phyloP scores from a whole-genome alignment of 2,113 vertebrate species.

The Hemiprocne comata region DNA sequence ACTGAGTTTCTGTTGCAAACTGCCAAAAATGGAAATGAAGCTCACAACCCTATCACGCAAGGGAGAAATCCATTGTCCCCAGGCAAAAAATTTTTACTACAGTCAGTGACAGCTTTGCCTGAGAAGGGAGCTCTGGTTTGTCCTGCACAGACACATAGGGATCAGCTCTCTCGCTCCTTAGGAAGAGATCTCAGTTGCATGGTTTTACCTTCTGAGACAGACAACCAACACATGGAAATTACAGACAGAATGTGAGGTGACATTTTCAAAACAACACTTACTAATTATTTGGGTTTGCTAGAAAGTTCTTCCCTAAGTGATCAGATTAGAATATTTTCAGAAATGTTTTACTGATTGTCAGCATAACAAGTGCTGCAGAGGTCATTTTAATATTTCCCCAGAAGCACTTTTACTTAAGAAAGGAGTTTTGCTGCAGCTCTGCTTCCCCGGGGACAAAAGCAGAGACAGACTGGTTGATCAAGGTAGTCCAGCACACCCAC shows the following conservation, averaged over 20 bases:
- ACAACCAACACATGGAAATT: background rate
- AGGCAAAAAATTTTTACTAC: background rate
- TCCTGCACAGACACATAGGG: background rate
- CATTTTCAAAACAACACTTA: background rate
- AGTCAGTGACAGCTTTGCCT: background rate
- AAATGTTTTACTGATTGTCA: background rate
- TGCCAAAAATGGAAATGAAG: background rate
- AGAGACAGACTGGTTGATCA: background rate
- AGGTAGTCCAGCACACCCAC: background rate
- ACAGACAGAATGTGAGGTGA: background rate
- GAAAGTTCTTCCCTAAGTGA: background rate
- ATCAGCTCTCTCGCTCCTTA: background rate
- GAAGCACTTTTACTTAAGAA: background rate
- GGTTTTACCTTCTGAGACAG: background rate
- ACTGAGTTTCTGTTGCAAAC: background rate
- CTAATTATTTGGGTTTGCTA: background rate
- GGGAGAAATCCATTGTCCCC: background rate
- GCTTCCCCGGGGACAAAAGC: background rate
- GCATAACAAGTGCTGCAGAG: background rate
- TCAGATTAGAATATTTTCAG: background rate
- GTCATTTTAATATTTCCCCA: background rate
- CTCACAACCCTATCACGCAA: background rate
- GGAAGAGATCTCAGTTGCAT: background rate
- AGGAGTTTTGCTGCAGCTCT: rapidly evolving
- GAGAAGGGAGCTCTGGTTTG: background rate